Conservation (phyloP, 2,113 vertebrate genomes). For the Cyphomyrus plagiostoma region DNA sequence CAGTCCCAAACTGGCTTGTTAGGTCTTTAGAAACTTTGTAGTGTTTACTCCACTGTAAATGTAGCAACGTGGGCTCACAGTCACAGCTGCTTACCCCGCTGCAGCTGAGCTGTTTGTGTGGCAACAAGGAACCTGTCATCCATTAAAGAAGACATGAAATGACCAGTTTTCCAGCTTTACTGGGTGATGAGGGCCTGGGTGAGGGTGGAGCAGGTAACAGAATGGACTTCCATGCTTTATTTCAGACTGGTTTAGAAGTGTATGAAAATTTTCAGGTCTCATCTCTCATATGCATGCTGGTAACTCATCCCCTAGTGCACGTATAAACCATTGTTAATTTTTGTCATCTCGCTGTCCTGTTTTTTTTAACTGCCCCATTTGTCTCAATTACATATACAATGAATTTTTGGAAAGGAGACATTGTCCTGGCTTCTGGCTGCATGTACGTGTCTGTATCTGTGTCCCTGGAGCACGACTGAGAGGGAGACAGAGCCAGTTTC, state of each 20-base stretch:
- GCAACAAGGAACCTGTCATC: conserved; percentile 51
- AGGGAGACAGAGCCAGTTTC: background rate
- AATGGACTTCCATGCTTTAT: conserved; percentile 26
- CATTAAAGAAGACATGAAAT: conserved; percentile 1
- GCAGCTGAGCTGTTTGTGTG: conserved; percentile 39
- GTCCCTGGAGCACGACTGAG: conserved; percentile 10
- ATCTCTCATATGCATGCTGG: conserved; percentile 67
- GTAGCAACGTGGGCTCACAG: conserved; percentile 54
- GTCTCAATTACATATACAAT: conserved; percentile 52
- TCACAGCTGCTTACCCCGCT: conserved; percentile 34
- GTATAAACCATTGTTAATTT: conserved; percentile 37
- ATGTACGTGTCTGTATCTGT: conserved; percentile 1
- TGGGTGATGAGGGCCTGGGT: background rate
- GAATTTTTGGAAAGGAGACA: conserved; percentile 34
- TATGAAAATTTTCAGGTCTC: conserved; percentile 51
- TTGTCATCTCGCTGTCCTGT: conserved; percentile 16
- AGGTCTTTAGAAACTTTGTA: conserved; percentile 35
- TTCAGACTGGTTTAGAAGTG: conserved; percentile 10
- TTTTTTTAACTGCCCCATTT: conserved; percentile 53
- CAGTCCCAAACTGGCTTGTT: conserved; percentile 32
- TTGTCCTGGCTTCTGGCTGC: background rate
- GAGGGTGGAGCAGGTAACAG: background rate
- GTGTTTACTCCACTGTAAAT: conserved; percentile 52
- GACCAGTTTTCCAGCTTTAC: background rate
- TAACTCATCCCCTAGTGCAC: conserved; percentile 57